Conservation (phyloP, 2,888 invertebrate species). For the Endomychus coccineus region DNA sequence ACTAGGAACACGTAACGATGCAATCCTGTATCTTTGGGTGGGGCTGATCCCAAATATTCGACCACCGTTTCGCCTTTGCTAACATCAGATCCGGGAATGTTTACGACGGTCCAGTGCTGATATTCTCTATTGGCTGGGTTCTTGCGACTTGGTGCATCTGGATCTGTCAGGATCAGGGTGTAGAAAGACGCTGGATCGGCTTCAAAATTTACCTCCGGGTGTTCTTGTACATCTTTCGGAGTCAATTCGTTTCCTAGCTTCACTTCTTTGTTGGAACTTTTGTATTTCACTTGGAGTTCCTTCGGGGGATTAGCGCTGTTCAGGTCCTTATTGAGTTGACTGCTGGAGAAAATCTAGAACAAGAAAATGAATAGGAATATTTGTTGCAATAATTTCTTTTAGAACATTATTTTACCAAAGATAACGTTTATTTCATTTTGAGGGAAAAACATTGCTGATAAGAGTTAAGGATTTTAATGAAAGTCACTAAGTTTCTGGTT, state of each 20-base stretch:
- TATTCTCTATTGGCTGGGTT: constrained; percentile 65
- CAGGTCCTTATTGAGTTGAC: constrained; percentile 62
- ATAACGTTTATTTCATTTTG: too few relatives aligned
- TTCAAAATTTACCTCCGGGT: constrained; percentile 37
- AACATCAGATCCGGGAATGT: constrained; percentile 57
- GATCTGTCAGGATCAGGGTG: constrained; percentile 53
- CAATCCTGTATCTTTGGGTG: constrained; percentile 60
- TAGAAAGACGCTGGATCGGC: constrained; percentile 30
- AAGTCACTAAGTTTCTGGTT: too few relatives aligned
- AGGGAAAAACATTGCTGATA: too few relatives aligned
- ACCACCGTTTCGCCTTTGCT: constrained; percentile 55
- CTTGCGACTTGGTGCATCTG: constrained; percentile 67
- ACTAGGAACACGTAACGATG: constrained; percentile 64
- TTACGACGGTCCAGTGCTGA: constrained; percentile 73
- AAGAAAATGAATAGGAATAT: too few relatives aligned
- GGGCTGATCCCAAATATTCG: constrained; percentile 59
- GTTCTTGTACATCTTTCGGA: constrained; percentile 63
- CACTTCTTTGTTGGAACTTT: constrained; percentile 44
- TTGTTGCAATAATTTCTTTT: too few relatives aligned
- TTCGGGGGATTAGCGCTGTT: constrained; percentile 53
- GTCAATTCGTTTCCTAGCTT: constrained; percentile 62
- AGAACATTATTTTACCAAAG: too few relatives aligned
- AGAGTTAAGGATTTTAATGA: too few relatives aligned
- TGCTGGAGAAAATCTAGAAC: constrained; percentile 29
- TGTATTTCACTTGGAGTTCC: constrained; percentile 47